These are phyloP conservation scores for Xenopus laevis DNA, from an alignment of 2,113 vertebrate species.

Conservation along the genomic window DNA sequence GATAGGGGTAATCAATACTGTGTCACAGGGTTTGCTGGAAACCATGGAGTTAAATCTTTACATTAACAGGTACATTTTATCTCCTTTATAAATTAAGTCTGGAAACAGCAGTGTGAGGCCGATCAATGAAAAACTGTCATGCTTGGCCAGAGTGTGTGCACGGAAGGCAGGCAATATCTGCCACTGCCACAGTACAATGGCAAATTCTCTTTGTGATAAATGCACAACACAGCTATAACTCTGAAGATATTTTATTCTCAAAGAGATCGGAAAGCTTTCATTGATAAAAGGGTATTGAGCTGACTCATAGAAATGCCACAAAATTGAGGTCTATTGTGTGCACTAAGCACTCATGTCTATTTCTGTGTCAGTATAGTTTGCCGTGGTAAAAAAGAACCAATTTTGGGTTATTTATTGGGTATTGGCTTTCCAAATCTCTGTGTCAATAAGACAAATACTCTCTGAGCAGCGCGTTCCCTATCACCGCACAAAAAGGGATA, in stretches of 20 bases:
- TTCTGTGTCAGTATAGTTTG: constrained; percentile 31
- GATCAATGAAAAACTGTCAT: neutral
- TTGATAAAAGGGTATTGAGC: constrained; percentile 36
- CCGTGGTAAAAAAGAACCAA: constrained; percentile 34
- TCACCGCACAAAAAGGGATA: neutral
- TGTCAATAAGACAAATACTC: constrained; percentile 43
- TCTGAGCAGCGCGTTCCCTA: constrained; percentile 13
- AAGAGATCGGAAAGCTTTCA: constrained; percentile 32
- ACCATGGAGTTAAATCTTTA: neutral
- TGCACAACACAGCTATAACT: constrained; percentile 29
- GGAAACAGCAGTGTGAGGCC: neutral
- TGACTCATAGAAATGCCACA: constrained; percentile 40
- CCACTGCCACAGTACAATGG: constrained; percentile 6
- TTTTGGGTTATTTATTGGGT: constrained; percentile 39
- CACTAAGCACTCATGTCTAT: constrained; percentile 31
- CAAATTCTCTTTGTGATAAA: constrained; percentile 23
- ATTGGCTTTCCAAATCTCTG: constrained; percentile 38
- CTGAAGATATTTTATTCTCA: constrained; percentile 26
- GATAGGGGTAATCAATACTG: too few relatives aligned
- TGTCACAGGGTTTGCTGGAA: neutral
- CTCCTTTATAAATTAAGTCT: constrained; percentile 1
- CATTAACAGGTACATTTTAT: neutral
- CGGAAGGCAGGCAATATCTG: constrained; percentile 13
- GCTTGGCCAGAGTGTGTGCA: constrained; percentile 7
- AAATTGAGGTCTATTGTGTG: constrained; percentile 39